Percentiles rank a stretch among this genome's conserved stretches.
These are phyloP conservation scores for Rallus limicola DNA, from an alignment of 2,113 vertebrate genomes.

Conservation along the genomic window DNA sequence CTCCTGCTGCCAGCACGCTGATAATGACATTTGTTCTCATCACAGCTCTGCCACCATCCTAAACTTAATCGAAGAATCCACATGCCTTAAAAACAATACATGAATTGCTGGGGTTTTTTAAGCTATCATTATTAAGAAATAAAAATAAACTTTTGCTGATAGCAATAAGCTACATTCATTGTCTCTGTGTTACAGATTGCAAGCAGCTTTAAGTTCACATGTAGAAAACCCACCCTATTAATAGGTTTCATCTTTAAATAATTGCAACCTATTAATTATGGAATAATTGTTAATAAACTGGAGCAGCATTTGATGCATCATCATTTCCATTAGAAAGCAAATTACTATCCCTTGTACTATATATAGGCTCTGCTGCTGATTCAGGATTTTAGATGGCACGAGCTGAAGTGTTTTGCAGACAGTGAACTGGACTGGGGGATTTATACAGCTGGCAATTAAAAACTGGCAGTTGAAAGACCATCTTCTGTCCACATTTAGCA, in stretches of 20 bases:
- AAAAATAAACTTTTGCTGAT: not conserved
- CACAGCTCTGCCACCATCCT: not conserved
- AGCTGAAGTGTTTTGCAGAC: not conserved
- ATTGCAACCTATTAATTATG: not conserved
- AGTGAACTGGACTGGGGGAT: not conserved
- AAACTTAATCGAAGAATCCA: not conserved
- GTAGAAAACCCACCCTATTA: fast-evolving
- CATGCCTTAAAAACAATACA: not conserved
- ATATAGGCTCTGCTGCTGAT: not conserved
- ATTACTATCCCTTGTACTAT: not conserved
- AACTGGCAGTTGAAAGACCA: not conserved
- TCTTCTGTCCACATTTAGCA: not conserved
- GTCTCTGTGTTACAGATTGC: not conserved
- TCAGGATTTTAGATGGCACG: not conserved
- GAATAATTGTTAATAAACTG: not conserved
- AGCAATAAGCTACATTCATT: not conserved
- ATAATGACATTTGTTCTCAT: not conserved
- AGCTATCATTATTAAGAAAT: not conserved
- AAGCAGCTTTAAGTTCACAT: not conserved
- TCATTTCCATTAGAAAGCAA: not conserved
- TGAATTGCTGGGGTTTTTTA: not conserved
- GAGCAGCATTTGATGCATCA: not conserved
- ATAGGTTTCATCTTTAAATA: not conserved
- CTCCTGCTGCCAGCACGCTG: not conserved
- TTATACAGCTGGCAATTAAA: not conserved